Evolutionary conservation across 2,797 vertebrate genomes (phyloP).

Genomic region (Coranthus polyacanthus): DNA sequence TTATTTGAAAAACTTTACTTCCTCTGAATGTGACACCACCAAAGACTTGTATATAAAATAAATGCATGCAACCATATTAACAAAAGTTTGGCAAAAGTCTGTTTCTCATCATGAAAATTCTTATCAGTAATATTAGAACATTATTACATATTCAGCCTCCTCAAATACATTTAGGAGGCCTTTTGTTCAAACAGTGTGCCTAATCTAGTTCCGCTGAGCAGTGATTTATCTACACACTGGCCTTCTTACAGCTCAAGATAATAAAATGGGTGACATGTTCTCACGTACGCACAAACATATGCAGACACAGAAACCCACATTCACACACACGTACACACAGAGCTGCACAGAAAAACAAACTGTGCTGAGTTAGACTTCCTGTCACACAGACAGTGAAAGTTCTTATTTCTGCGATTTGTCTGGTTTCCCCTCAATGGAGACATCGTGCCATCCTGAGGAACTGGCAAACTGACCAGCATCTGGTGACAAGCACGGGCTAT

Average conservation of each 20-base stretch:
- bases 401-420: slow-evolving; percentile 62
- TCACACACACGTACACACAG: slow-evolving; percentile 23
- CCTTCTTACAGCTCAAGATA: slow-evolving; percentile 60
- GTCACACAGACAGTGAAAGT: slow-evolving; percentile 69
- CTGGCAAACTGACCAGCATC: slow-evolving; percentile 67
- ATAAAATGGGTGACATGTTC: slow-evolving; percentile 62
- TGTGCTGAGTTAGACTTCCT: slow-evolving; percentile 74
- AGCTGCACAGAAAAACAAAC: slow-evolving; percentile 63
- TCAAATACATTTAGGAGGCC: slow-evolving; percentile 36
- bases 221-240: slow-evolving; percentile 62
- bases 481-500: slow-evolving; percentile 63
- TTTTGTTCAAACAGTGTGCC: slow-evolving; percentile 57
- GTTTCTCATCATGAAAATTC: slow-evolving; percentile 10
- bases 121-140: slow-evolving; percentile 31
- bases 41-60: slow-evolving; percentile 3
- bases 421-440: slow-evolving; percentile 49
- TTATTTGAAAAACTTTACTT: slow-evolving; percentile 21
- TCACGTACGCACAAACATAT: slow-evolving; percentile 56
- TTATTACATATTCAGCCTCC: slow-evolving; percentile 26
- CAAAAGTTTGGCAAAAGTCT: slow-evolving; percentile 8
- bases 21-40: not conserved
- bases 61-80: slow-evolving; percentile 10
- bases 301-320: slow-evolving; percentile 17
- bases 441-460: slow-evolving; percentile 70
- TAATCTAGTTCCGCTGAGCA: slow-evolving; percentile 60